These are phyloP conservation scores for Drosophila pseudoobscura DNA, from an alignment of 1,140 invertebrate genomes.

Conservation along the genomic window DNA sequence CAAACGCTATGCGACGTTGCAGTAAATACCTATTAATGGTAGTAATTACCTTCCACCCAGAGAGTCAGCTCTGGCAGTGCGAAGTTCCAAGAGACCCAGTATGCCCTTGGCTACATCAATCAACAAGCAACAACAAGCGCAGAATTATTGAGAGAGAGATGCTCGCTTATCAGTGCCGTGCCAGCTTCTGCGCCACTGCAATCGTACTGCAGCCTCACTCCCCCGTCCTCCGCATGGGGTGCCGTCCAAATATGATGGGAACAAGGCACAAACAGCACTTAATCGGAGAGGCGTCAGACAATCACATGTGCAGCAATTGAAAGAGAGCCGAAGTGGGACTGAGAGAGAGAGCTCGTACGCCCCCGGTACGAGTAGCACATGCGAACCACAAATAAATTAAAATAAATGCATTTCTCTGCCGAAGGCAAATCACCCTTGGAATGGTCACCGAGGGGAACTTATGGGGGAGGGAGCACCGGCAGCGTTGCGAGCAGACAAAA, in stretches of 20 bases:
- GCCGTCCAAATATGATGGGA: constrained; percentile 19
- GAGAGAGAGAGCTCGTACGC: constrained; percentile 13
- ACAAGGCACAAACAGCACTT: constrained; percentile 16
- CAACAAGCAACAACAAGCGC: too few species aligned
- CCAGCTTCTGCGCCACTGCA: too few species aligned
- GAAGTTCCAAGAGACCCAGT: too few species aligned
- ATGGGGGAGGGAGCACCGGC: not conserved
- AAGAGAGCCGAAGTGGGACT: constrained; percentile 1
- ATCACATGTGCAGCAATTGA: constrained; percentile 16
- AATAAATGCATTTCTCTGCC: constrained; percentile 46
- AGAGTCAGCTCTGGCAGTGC: too few species aligned
- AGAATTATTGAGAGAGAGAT: too few species aligned
- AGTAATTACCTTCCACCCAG: too few species aligned
- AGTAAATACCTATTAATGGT: too few species aligned
- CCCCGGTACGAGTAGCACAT: constrained; percentile 16
- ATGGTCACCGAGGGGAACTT: constrained; percentile 1
- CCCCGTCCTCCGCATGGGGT: too few species aligned
- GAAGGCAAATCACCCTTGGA: constrained; percentile 51
- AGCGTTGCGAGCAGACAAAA: constrained; percentile 13
- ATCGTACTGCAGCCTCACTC: too few species aligned
- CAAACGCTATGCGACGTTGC: too few species aligned
- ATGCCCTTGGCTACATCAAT: too few species aligned
- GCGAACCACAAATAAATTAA: constrained; percentile 53
- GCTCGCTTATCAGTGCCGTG: too few species aligned
- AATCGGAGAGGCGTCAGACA: constrained; percentile 33